Evolutionary conservation across 2,888 invertebrate species (phyloP).

Genomic region (Diadegma fenestrale): DNA sequence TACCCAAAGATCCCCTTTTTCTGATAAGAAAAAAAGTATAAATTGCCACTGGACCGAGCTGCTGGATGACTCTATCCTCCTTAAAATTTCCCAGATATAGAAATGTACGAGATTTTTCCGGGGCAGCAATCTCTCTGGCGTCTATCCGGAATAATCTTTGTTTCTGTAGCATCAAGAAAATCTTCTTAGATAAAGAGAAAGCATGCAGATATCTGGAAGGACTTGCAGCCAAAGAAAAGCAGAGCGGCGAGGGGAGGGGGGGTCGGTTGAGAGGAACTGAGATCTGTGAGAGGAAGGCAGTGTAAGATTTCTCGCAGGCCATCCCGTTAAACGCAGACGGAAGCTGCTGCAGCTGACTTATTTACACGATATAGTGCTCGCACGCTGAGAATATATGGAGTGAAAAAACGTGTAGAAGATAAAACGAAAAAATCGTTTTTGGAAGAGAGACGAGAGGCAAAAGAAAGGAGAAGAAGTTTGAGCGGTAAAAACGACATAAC

Average conservation of each 20-base stretch:
- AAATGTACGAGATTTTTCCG: conserved; percentile 66
- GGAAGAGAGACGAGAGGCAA: not conserved
- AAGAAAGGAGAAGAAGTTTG: not conserved
- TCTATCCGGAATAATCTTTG: conserved; percentile 69
- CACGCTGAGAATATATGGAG: conserved; percentile 13
- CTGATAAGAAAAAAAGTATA: not conserved
- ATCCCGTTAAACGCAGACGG: conserved; percentile 53
- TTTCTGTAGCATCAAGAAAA: conserved; percentile 61
- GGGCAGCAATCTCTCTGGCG: conserved; percentile 30
- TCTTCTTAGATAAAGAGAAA: conserved; percentile 61
- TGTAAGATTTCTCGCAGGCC: conserved; percentile 29
- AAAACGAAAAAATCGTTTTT: conserved; percentile 51
- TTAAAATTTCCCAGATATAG: conserved; percentile 33
- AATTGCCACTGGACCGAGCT: not conserved
- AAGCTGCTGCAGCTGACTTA: conserved; percentile 62
- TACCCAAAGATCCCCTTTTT: no score
- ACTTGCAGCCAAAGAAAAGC: not conserved
- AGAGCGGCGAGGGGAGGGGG: not conserved
- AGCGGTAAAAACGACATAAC: not conserved
- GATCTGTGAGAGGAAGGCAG: not conserved
- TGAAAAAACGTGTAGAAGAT: not conserved
- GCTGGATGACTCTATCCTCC: no score
- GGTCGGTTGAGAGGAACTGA: not conserved
- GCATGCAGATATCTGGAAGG: not conserved
- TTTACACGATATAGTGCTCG: conserved; percentile 55